Evolutionary conservation across 1,140 invertebrate species (phyloP).

Genomic region (Stenopsyche tienmushanensis): DNA sequence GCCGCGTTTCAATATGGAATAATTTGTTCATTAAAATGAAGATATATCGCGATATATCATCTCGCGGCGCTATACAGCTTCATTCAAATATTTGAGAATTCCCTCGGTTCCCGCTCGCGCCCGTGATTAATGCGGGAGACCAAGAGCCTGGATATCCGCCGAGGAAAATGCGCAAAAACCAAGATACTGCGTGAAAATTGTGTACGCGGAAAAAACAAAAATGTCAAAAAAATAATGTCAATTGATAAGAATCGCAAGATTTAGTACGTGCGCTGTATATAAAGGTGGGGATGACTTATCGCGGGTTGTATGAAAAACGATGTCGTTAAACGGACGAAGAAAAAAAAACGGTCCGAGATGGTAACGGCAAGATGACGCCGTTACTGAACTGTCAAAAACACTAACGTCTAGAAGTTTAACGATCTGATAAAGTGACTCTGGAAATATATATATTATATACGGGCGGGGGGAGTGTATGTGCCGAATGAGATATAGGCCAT

Average conservation of each 20-base stretch:
- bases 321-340: conserved; percentile 25
- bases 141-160: too few species aligned
- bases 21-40: too few species aligned
- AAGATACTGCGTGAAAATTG: too few species aligned
- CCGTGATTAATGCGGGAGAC: too few species aligned
- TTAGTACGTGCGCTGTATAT: neutral
- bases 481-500: neutral
- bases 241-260: conserved; percentile 29
- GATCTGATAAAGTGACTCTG: conserved; percentile 39
- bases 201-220: neutral
- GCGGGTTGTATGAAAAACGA: conserved; percentile 31
- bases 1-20: too few species aligned
- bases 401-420: conserved; percentile 39
- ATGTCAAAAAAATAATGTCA: conserved; percentile 12
- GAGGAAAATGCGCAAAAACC: too few species aligned
- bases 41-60: too few species aligned
- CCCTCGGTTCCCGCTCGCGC: too few species aligned
- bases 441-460: conserved; percentile 10
- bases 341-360: conserved; percentile 18
- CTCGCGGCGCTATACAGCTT: too few species aligned
- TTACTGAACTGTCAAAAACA: conserved; percentile 37
- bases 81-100: too few species aligned
- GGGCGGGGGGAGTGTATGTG: neutral
- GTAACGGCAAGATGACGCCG: conserved; percentile 14
- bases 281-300: conserved; percentile 33